Evolutionary conservation across 2,113 vertebrate species (phyloP).

Genomic region (Setophaga kirtlandii): DNA sequence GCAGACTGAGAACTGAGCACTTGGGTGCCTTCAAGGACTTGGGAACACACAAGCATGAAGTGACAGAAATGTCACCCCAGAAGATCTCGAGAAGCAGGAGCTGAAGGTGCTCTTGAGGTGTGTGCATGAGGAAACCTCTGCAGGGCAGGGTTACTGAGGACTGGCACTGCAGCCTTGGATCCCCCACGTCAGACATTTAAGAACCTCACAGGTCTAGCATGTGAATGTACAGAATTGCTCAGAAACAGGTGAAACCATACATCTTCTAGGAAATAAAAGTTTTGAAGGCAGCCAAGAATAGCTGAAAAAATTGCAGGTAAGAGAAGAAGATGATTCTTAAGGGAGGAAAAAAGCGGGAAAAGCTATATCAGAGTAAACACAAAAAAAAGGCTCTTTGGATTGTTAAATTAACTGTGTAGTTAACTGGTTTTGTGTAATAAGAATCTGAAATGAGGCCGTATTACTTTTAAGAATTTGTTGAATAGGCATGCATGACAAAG

Average conservation of each 20-base stretch:
- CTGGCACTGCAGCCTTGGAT: background rate
- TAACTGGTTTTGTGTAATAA: background rate
- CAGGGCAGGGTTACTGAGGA: background rate
- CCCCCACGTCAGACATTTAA: background rate
- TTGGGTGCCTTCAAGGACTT: background rate
- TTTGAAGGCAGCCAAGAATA: background rate
- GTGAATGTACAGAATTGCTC: background rate
- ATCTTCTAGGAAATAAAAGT: background rate
- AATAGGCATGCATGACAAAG: background rate
- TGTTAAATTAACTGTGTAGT: background rate
- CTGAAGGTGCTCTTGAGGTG: background rate
- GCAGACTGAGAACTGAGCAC: background rate
- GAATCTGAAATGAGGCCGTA: background rate
- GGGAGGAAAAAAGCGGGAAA: background rate
- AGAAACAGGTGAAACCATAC: background rate
- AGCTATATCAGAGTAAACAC: background rate
- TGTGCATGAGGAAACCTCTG: accelerated
- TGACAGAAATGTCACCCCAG: background rate
- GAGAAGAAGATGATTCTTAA: background rate
- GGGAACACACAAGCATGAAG: accelerated
- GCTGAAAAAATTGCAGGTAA: background rate
- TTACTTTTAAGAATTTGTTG: background rate
- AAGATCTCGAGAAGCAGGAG: background rate
- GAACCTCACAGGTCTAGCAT: background rate
- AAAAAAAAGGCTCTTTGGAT: background rate